A percentile compares a stretch with the other conserved stretches of the same genome.
Evolutionary conservation across 2,797 vertebrate genomes (phyloP).

Genomic region (Acipenser transmontanus): DNA sequence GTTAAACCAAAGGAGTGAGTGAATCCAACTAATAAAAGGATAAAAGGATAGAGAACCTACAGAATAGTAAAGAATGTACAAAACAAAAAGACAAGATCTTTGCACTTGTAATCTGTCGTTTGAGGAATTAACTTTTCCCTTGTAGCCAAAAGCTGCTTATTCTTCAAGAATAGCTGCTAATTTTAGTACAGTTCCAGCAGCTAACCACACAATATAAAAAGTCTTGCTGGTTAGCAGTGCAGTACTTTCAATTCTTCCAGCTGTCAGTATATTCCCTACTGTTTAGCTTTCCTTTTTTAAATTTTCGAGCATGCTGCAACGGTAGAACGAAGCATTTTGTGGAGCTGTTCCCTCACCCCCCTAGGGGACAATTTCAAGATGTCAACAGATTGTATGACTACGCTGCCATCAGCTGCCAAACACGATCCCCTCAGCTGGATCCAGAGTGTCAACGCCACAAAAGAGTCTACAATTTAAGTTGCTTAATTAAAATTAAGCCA

Average conservation of each 20-base stretch:
- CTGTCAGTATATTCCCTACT: too few relatives aligned
- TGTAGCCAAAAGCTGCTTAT: slow-evolving; percentile 4
- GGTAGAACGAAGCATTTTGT: not conserved
- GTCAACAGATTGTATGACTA: slow-evolving; percentile 18
- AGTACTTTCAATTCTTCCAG: too few relatives aligned
- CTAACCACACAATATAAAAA: not conserved
- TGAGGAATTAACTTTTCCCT: not conserved
- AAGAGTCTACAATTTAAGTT: slow-evolving; percentile 17
- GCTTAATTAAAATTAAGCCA: not conserved
- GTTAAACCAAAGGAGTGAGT: too few relatives aligned
- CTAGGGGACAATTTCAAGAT: not conserved
- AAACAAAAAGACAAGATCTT: too few relatives aligned
- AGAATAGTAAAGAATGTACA: too few relatives aligned
- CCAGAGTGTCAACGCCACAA: not conserved
- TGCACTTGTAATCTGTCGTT: not conserved
- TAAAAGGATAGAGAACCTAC: too few relatives aligned
- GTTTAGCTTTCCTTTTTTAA: too few relatives aligned
- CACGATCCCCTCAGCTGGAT: not conserved
- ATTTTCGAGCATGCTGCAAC: too few relatives aligned
- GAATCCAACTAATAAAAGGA: too few relatives aligned
- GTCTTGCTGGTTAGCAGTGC: too few relatives aligned
- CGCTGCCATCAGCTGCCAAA: slow-evolving; percentile 1
- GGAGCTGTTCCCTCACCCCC: not conserved
- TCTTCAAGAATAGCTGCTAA: not conserved
- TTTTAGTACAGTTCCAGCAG: not conserved